Base-by-base conservation (phyloP, 2,797 vertebrate species). In the Sphaeramia orbicularis region DNA sequence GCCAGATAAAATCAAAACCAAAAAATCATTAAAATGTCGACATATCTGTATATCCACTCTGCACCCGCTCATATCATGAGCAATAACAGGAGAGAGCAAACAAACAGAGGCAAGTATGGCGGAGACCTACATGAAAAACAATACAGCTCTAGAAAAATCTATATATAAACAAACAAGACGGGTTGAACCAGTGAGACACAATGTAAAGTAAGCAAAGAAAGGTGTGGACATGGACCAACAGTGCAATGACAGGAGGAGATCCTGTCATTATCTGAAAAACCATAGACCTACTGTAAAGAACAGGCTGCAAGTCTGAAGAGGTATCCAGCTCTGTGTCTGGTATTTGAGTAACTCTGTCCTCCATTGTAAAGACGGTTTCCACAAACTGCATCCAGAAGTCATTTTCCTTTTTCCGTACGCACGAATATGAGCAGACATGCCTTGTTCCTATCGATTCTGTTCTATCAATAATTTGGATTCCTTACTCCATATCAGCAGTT, bases 271-370 rank as follows among this genome's bases (percentile, higher is more conserved):
- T 36, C 66, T 45, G 36, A 30, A 7, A 5, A 27, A 43, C 45
- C 35, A 47, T 51, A 74, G 24, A 94, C 93, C 82, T 94, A 94
- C 94, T 89, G 66, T 78, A 61, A 88, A 91, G 60, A 91, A 80
- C 42, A 5, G 68, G 74, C 87, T 92, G 77, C 81, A 85, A 0
- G 87, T 88, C 84, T 91, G 87, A 38, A 94, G 81, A 49, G 91
- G 90, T 71, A 94, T 92, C 93, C 93, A 94, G 78, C 76, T 89
- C 81, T 91, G 90, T 21, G 66, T 85, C 58, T 86, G 79, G 43
- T 64, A 71, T 57, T 81, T 90, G 16, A 87, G 78, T 50, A 68
- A 76, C 68, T 89, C 81, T n/a, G 84, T 73, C 16, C 45, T 76
- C 75, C 81, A 81, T 45, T 84, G 80, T 10, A 67, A 69, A 7